Conservation (phyloP, 2,888 invertebrate genomes). For the Lobophora halterata region DNA sequence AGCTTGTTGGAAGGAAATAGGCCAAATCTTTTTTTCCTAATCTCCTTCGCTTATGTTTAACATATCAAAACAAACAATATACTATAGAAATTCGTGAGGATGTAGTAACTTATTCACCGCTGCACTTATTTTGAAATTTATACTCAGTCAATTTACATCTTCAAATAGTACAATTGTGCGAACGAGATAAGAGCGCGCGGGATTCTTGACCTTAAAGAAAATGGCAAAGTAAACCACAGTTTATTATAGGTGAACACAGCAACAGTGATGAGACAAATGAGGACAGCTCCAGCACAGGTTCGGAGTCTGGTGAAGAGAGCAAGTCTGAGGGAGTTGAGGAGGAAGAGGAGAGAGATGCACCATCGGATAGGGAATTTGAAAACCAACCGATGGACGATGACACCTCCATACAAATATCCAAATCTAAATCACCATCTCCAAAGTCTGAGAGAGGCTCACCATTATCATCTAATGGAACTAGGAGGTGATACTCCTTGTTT, state of each 20-base stretch:
- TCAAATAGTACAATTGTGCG: no score
- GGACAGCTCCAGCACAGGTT: conserved; percentile 63
- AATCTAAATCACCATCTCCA: conserved; percentile 62
- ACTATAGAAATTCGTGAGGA: no score
- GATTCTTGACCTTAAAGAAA: no score
- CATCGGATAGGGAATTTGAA: conserved; percentile 57
- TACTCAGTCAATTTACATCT: no score
- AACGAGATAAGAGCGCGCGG: no score
- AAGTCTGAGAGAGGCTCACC: conserved; percentile 56
- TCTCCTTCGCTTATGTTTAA: no score
- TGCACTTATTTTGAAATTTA: no score
- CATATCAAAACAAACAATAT: no score
- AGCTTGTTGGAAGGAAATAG: no score
- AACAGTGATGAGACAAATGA: conserved; percentile 77
- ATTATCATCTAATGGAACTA: conserved; percentile 61
- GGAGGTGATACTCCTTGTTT: conserved; percentile 44
- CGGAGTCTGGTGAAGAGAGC: conserved; percentile 65
- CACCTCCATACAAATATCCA: conserved; percentile 51
- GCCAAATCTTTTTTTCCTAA: no score
- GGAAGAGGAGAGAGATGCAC: conserved; percentile 45
- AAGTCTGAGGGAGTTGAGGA: conserved; percentile 66
- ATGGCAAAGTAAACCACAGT: no score
- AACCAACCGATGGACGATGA: conserved; percentile 59
- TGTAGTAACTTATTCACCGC: no score
- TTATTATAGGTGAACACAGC: conserved; percentile 66